Evolutionary conservation across 2,113 vertebrate species (phyloP), one percentile per base, ranked within the genome.

Genomic region (Mungos mungo): DNA sequence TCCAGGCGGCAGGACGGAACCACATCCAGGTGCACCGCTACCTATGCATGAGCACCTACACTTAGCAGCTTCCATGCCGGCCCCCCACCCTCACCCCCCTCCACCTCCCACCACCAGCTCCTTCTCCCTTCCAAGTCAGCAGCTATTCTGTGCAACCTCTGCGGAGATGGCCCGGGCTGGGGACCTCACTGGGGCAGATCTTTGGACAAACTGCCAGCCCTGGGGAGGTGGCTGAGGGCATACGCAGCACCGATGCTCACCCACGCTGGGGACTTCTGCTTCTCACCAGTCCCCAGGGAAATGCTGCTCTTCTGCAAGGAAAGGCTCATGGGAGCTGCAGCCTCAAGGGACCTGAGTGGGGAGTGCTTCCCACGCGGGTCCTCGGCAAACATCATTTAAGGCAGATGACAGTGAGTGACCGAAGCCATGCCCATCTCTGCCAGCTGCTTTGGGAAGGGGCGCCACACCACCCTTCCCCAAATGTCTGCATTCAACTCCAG

Each of bases 261-360:
- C 29, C 35, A 23, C 0, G 0, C 86, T 21, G 35, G 89, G 93
- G 68, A 97, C 96, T 77, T 95, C 92, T 79, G 80, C 79, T 80
- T 92, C 82, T 93, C 89, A 38, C 93, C 31, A 35, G 92, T 88
- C 94, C 50, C 92, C 84, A 33, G 80, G 85, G 93, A 35, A 92
- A 90, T n/a, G 65, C 41, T 92, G 68, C 45, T 69, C 38, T 94
- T 80, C 66, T 63, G 72, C 54, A n/a, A 79, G 38, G 3, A 9
- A 68, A 68, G 29, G 57, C 60, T 88, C 35, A 0, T 14, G 72
- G 95, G 54, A 66, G 19, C 72, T 76, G 19, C 83, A 93, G 96
- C 96, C 96, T 41, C 50, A 47, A 74, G 63, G 63, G 71, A 19
- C 72, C 47, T 7, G 15, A 29, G 80, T 50, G 65, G 15, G 86